Evolutionary conservation across 2,797 vertebrate genomes (phyloP).

Genomic region (Cossypha heuglini): DNA sequence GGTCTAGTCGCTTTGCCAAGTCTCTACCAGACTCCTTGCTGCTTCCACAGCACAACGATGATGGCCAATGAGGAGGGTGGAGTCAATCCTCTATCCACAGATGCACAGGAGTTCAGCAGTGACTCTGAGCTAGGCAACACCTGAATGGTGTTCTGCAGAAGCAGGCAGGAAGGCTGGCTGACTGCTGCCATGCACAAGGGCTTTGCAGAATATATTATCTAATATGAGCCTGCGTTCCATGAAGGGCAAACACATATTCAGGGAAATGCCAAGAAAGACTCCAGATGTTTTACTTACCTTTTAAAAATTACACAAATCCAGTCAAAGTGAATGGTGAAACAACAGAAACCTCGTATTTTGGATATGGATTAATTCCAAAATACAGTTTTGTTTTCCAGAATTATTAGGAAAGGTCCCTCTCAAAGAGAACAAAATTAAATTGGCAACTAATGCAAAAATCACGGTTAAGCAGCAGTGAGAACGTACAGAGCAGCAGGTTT

Average conservation of each 20-base stretch:
- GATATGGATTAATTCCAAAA: neutral
- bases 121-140: neutral
- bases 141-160: neutral
- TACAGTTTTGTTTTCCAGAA: neutral
- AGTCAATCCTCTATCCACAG: neutral
- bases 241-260: neutral
- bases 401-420: neutral
- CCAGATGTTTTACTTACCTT: conserved; percentile 5
- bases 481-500: neutral
- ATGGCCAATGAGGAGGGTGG: neutral
- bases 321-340: neutral
- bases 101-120: neutral
- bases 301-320: neutral
- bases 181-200: neutral
- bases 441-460: neutral
- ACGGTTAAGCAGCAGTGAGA: neutral
- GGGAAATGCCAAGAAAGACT: neutral
- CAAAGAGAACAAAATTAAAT: neutral
- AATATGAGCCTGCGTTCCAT: neutral
- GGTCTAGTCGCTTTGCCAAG: neutral
- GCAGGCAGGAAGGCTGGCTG: neutral
- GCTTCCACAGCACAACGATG: neutral
- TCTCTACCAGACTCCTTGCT: neutral
- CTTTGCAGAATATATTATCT: neutral
- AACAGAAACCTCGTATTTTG: neutral